These are phyloP conservation scores for Cheirogaleus major DNA, from an alignment of 2,797 vertebrate genomes.

Conservation along the genomic window DNA sequence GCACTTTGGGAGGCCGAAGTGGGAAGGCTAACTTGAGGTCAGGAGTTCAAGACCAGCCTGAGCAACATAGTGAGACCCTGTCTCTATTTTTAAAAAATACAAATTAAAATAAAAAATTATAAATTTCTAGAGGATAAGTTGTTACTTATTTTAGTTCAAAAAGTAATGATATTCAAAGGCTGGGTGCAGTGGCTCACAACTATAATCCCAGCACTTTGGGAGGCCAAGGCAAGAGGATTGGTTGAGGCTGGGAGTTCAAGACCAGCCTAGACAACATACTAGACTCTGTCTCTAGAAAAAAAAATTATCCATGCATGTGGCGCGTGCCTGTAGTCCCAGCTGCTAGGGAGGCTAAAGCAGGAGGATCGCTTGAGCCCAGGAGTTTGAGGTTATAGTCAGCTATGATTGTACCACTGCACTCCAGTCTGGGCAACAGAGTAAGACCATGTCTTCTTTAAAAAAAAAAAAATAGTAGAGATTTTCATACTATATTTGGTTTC, in stretches of 20 bases:
- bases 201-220: neutral
- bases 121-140: constrained; percentile 4
- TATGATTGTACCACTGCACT: neutral
- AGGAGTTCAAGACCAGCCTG: neutral
- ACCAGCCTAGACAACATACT: no score
- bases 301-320: no score
- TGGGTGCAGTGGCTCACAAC: neutral
- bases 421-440: neutral
- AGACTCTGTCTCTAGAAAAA: no score
- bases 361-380: no score
- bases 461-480: neutral
- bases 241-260: neutral
- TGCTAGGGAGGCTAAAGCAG: no score
- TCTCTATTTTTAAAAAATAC: neutral
- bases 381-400: neutral
- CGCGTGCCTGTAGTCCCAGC: no score
- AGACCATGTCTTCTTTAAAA: neutral
- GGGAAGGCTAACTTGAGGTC: neutral
- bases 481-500: neutral
- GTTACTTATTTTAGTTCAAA: neutral
- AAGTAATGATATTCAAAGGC: neutral
- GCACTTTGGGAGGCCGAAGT: neutral
- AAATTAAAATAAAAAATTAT: neutral
- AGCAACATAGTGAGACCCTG: neutral
- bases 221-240: neutral